Evolutionary conservation across 2,797 vertebrate genomes (phyloP).

Genomic region (Coregonus suidteri): DNA sequence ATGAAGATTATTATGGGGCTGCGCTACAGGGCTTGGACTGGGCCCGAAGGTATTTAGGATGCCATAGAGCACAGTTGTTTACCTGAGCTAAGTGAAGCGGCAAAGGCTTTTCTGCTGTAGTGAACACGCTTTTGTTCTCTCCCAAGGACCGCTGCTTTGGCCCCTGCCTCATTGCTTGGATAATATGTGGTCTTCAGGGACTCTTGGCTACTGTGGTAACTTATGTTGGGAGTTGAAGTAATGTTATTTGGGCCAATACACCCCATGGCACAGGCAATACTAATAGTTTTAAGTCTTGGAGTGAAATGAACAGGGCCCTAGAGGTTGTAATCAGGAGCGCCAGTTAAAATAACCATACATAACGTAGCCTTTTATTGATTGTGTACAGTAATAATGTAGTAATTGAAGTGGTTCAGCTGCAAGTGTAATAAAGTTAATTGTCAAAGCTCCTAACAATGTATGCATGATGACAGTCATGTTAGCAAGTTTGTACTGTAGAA

Average conservation of each 20-base stretch:
- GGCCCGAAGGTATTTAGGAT: constrained; percentile 57
- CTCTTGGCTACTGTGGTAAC: constrained; percentile 33
- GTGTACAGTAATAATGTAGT: constrained; percentile 8
- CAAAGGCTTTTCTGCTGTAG: constrained; percentile 19
- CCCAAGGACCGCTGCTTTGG: constrained; percentile 16
- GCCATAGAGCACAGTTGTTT: constrained; percentile 46
- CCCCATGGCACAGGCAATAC: constrained; percentile 38
- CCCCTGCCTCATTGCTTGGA: constrained; percentile 28
- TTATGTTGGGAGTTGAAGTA: constrained; percentile 47
- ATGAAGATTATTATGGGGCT: constrained; percentile 50
- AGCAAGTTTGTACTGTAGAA: not conserved
- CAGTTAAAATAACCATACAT: constrained; percentile 21
- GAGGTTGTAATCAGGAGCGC: constrained; percentile 32
- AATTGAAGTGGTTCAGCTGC: constrained; percentile 19
- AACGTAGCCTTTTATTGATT: constrained; percentile 19
- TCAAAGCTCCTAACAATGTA: constrained; percentile 15
- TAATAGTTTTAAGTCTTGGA: constrained; percentile 43
- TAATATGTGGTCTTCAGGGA: constrained; percentile 36
- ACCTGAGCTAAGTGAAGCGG: constrained; percentile 56
- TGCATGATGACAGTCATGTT: not conserved
- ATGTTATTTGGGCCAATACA: constrained; percentile 40
- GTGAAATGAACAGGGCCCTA: constrained; percentile 26
- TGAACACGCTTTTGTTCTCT: constrained; percentile 23
- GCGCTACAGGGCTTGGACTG: constrained; percentile 33
- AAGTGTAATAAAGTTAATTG: constrained; percentile 36